phyloP scores from a whole-genome alignment of 2,797 vertebrate species.

The Amblyraja radiata region DNA sequence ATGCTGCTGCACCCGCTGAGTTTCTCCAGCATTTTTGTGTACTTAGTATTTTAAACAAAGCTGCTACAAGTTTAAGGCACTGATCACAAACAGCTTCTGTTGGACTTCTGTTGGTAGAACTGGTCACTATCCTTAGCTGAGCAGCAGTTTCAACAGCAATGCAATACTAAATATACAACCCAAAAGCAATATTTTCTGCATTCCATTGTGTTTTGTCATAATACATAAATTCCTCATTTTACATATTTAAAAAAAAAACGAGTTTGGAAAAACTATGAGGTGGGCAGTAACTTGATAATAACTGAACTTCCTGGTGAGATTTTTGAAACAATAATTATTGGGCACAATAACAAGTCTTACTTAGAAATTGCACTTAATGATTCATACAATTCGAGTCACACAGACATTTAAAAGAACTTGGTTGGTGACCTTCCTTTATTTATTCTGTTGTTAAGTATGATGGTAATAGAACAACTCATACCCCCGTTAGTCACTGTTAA shows the following conservation, averaged over 20 bases:
- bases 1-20: no score
- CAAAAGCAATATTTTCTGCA: conserved; percentile 1
- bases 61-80: background rate
- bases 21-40: no score
- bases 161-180: background rate
- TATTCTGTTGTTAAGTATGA: background rate
- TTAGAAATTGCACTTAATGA: background rate
- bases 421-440: background rate
- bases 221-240: background rate
- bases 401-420: background rate
- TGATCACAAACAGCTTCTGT: background rate
- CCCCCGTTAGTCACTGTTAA: background rate
- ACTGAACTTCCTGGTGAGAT: background rate
- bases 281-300: background rate
- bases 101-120: background rate
- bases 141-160: background rate
- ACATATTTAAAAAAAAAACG: background rate
- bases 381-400: background rate
- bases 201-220: background rate
- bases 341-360: background rate
- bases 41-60: background rate
- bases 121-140: background rate
- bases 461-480: background rate
- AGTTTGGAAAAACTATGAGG: background rate
- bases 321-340: background rate